Conservation (phyloP, 2,113 vertebrate genomes). For the Rhinoptilus africanus region DNA sequence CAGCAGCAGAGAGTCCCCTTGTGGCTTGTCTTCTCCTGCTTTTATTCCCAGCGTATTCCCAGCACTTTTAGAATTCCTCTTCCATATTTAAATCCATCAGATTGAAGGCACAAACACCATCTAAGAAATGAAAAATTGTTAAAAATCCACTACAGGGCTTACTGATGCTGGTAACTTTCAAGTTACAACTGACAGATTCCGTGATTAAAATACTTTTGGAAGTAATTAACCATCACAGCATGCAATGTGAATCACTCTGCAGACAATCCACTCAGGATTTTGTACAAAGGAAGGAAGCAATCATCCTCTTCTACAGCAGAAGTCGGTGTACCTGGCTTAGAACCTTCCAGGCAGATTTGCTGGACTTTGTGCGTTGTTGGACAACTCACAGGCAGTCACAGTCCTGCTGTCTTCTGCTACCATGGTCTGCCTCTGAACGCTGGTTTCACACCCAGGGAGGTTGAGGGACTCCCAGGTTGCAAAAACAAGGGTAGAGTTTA, state of each 20-base stretch:
- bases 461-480: background rate
- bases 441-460: background rate
- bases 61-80: background rate
- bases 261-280: background rate
- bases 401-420: background rate
- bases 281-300: background rate
- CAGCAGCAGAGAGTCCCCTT: background rate
- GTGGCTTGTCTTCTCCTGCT: background rate
- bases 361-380: background rate
- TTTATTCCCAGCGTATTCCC: background rate
- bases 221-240: background rate
- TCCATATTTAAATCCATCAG: background rate
- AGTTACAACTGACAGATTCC: background rate
- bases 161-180: background rate
- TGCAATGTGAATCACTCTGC: background rate
- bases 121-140: slow-evolving; percentile 2
- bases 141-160: background rate
- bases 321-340: background rate
- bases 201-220: background rate
- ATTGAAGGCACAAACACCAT: background rate
- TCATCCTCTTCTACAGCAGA: background rate
- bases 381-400: background rate
- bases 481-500: background rate
- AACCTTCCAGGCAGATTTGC: background rate
- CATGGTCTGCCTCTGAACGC: background rate